phyloP scores from a whole-genome alignment of 2,797 vertebrate genomes.

The Phalanger gymnotis region DNA sequence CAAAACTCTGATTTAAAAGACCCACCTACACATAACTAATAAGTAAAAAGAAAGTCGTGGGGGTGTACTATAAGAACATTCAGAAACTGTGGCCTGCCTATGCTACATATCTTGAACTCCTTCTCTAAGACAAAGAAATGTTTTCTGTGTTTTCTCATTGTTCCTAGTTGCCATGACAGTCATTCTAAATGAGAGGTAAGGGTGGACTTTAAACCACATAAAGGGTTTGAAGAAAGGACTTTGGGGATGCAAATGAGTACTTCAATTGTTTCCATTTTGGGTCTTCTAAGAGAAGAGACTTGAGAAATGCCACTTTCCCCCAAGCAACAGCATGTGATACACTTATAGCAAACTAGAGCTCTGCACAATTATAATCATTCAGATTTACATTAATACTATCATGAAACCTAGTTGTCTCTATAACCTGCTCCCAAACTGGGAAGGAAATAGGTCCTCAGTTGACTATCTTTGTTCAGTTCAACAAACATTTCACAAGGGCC shows the following conservation, averaged over 20 bases:
- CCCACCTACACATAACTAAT: neutral
- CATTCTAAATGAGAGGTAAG: neutral
- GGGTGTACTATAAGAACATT: constrained; percentile 9
- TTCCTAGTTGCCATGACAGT: neutral
- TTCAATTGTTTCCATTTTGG: neutral
- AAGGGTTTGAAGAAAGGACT: neutral
- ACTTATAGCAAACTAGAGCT: neutral
- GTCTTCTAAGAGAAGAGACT: neutral
- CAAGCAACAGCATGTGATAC: neutral
- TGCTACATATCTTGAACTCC: neutral
- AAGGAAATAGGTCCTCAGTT: neutral
- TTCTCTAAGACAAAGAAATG: neutral
- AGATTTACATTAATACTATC: neutral
- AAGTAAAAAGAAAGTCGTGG: neutral
- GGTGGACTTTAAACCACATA: neutral
- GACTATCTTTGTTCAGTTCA: neutral
- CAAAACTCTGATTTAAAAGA: constrained; percentile 28
- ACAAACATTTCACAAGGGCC: neutral
- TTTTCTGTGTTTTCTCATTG: constrained; percentile 12
- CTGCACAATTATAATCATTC: neutral
- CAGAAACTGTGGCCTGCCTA: neutral
- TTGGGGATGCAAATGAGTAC: neutral
- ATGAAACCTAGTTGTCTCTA: neutral
- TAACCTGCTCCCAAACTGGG: neutral
- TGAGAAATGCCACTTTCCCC: neutral